These are phyloP conservation scores for Melanotaenia pygmaea DNA, from an alignment of 2,797 vertebrate genomes.

Conservation along the genomic window DNA sequence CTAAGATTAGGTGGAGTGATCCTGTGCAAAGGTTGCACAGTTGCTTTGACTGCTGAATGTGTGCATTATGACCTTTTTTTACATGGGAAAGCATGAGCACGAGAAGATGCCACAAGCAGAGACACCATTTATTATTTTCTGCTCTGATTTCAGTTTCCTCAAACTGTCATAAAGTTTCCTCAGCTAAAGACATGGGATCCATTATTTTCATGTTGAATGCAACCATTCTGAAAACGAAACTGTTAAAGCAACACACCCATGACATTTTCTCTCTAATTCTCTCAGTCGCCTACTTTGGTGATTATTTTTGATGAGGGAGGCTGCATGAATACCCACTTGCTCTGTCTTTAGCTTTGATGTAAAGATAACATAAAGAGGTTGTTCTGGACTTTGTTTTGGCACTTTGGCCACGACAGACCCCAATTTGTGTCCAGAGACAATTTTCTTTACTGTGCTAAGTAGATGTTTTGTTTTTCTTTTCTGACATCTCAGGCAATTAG, in stretches of 20 bases:
- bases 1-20: background rate
- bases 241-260: slow-evolving; percentile 63
- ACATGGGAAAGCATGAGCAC: slow-evolving; percentile 19
- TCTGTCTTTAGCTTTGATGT: slow-evolving; percentile 39
- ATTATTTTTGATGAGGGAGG: slow-evolving; percentile 57
- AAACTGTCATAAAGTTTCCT: slow-evolving; percentile 52
- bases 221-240: slow-evolving; percentile 56
- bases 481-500: slow-evolving; percentile 34
- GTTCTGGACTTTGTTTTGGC: slow-evolving; percentile 33
- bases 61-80: slow-evolving; percentile 28
- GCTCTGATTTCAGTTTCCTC: slow-evolving; percentile 40
- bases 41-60: slow-evolving; percentile 7
- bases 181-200: slow-evolving; percentile 49
- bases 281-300: slow-evolving; percentile 18
- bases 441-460: slow-evolving; percentile 26
- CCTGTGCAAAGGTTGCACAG: slow-evolving; percentile 1
- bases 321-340: slow-evolving; percentile 29
- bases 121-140: slow-evolving; percentile 41
- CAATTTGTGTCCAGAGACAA: slow-evolving; percentile 43
- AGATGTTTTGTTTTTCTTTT: slow-evolving; percentile 11
- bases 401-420: slow-evolving; percentile 7
- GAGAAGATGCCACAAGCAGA: slow-evolving; percentile 47
- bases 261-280: slow-evolving; percentile 25
- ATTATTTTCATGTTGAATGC: slow-evolving; percentile 43
- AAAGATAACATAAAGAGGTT: slow-evolving; percentile 7